Base-by-base conservation (phyloP, 2,888 invertebrate genomes). In the Schizotus pectinicornis region DNA sequence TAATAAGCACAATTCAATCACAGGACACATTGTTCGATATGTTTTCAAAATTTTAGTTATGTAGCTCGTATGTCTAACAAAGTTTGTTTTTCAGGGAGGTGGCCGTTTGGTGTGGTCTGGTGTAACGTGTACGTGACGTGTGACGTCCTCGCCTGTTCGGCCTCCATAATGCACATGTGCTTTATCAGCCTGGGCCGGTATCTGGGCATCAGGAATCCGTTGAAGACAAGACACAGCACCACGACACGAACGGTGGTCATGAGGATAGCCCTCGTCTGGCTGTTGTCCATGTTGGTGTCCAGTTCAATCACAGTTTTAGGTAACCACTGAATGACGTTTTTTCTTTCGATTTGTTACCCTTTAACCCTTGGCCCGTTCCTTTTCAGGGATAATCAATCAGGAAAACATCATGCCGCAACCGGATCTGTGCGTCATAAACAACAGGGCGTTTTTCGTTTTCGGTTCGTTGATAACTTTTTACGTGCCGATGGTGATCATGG, bases 131-230 rank as follows among this genome's bases (percentile, higher is more conserved):
- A 95, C 81, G 94, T 95, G 62, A 94, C 95, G n/a, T 94, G 94
- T 74, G 97, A 97, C 79, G 96, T 97, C 43, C 82, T 97, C 55
- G 95, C 95, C 53, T 98, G 97, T 77, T 96, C 96, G 0, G 92
- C 95, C 5, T 94, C 94, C 77, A 97, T 97, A 76, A 89, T 96
- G 84, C 97, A 97, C 82, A 91, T 97, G 87, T 95, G 96, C 72
- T 94, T 92, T 80, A 94, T 95, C 77, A 92, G 93, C 47, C 83
- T 95, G 56, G 94, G 94, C 71, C 86, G 96, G 63, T 96, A 92
- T 80, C 81, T 95, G 70, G 95, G 94, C 58, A 94, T 94, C 73
- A 84, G 94, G 48, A 93, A 93, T 78, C 97, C 97, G 0, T 81
- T 97, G 75, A 91, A 89, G 74, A 92, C 92, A 43, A 83, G 93